Percentiles rank a stretch among this genome's conserved stretches.
Conservation (phyloP, 1,140 invertebrate species). For the Brachionus plicatilis region DNA sequence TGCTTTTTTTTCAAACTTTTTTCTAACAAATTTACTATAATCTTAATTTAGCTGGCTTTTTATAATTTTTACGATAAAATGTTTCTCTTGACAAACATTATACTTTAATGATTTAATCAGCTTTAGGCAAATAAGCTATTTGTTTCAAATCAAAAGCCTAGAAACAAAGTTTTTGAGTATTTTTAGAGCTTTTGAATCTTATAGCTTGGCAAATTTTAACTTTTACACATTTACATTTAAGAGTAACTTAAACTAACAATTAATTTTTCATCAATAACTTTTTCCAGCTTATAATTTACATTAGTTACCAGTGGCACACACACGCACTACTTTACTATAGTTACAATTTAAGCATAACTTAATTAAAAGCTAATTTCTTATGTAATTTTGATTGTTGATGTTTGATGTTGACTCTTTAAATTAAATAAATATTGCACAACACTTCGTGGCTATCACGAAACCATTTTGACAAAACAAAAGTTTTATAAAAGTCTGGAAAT, state of each 20-base stretch:
- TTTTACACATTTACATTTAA: neutral
- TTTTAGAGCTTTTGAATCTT: neutral
- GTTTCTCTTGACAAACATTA: neutral
- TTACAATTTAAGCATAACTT: constrained; percentile 14
- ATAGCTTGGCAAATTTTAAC: neutral
- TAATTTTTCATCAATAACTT: neutral
- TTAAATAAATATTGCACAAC: neutral
- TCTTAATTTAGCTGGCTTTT: neutral
- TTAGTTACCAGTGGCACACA: constrained; percentile 10
- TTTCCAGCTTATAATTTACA: neutral
- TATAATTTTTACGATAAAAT: neutral
- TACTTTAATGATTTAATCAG: neutral
- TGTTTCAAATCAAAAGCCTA: neutral
- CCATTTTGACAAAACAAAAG: too few relatives aligned
- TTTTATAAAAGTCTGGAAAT: too few relatives aligned
- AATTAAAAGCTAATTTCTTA: constrained; percentile 23
- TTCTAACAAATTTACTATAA: neutral
- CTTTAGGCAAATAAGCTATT: neutral
- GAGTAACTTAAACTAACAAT: neutral
- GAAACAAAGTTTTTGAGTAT: neutral
- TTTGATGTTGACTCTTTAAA: neutral
- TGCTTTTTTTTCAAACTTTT: neutral
- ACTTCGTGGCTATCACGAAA: too few relatives aligned
- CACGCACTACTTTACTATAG: constrained; percentile 21
- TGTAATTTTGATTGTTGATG: constrained; percentile 29